A percentile compares a stretch with the other conserved stretches of the same genome.
These are phyloP conservation scores for Protonibea diacanthus DNA, from an alignment of 2,797 vertebrate species.

Conservation along the genomic window DNA sequence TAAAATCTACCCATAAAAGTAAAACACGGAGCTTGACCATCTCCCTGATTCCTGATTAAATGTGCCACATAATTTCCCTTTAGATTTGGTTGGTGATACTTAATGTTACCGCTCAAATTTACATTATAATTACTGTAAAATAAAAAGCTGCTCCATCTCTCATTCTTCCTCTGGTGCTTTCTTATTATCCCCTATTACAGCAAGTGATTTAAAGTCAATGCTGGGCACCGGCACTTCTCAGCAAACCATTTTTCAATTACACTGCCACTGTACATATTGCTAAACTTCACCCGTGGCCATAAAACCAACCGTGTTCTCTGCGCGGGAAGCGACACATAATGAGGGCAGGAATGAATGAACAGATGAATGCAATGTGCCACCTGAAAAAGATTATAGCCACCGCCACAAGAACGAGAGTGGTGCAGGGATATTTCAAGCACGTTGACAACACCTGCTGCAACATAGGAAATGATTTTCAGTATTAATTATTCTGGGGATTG, in stretches of 20 bases:
- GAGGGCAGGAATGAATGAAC: constrained; percentile 5
- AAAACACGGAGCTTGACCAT: constrained; percentile 56
- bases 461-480: background rate
- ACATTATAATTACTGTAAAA: constrained; percentile 75
- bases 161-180: constrained; percentile 54
- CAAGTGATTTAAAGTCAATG: constrained; percentile 53
- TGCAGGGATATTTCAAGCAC: background rate
- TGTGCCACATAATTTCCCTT: constrained; percentile 74
- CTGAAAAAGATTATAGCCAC: background rate
- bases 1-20: constrained; percentile 55
- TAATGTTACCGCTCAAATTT: constrained; percentile 70
- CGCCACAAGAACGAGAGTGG: background rate
- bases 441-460: background rate
- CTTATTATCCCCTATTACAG: constrained; percentile 64
- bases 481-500: background rate
- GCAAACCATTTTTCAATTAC: constrained; percentile 46
- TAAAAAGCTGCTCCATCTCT: constrained; percentile 55
- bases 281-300: constrained; percentile 31
- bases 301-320: background rate
- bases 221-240: constrained; percentile 20
- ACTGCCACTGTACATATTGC: constrained; percentile 39
- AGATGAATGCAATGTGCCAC: background rate
- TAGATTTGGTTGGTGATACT: constrained; percentile 59
- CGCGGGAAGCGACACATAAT: background rate
- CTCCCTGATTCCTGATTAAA: constrained; percentile 69